Evolutionary conservation across 2,797 vertebrate genomes (phyloP).

Genomic region (Pipistrellus pygmaeus): DNA sequence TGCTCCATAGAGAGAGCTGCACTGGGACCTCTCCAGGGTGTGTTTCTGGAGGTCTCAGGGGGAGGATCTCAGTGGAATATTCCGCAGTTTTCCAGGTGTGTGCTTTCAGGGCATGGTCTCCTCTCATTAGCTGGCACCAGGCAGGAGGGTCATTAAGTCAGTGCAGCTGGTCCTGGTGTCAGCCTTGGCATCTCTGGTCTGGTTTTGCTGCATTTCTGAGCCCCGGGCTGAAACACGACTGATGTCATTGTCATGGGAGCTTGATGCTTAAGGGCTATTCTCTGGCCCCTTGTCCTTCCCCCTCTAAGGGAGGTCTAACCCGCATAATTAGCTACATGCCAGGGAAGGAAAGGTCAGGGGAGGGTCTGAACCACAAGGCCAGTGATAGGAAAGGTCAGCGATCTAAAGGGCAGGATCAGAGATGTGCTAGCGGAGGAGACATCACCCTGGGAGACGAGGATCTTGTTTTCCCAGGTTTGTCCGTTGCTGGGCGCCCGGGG

Average conservation of each 20-base stretch:
- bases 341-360: not conserved
- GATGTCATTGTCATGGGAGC: not conserved
- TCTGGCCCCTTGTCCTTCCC: not conserved
- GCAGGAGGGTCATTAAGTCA: not conserved
- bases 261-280: not conserved
- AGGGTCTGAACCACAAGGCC: not conserved
- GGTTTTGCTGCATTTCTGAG: not conserved
- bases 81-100: not conserved
- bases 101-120: not conserved
- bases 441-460: not conserved
- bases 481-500: not conserved
- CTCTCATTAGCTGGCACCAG: not conserved
- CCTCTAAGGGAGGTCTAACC: not conserved
- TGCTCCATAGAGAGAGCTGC: not conserved
- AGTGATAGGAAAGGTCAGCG: not conserved
- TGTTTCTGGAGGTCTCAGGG: not conserved
- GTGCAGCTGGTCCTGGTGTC: not conserved
- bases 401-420: not conserved
- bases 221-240: not conserved
- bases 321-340: not conserved
- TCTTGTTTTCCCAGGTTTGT: not conserved
- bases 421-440: not conserved
- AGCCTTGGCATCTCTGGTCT: not conserved
- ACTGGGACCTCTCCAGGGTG: not conserved
- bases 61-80: not conserved